Evolutionary conservation across 2,888 invertebrate genomes (phyloP).

Genomic region (Xiphydria camelus): DNA sequence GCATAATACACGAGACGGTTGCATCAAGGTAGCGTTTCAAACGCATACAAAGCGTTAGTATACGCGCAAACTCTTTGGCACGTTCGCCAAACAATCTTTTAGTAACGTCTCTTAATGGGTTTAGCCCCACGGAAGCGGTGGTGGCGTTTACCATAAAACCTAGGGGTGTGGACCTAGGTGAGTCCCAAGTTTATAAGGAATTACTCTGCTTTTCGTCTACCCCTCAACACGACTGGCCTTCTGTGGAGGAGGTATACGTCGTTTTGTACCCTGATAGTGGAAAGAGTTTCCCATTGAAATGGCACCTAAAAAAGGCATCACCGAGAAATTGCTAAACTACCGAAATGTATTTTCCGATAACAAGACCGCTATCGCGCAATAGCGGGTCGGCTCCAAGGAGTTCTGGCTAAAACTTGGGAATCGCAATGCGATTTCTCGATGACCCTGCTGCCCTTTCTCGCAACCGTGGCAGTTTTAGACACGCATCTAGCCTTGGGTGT

Average conservation of each 20-base stretch:
- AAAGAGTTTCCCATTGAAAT: conserved; percentile 7
- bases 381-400: too few relatives aligned
- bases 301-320: conserved; percentile 14
- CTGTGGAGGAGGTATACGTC: conserved; percentile 53
- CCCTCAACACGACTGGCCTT: conserved; percentile 54
- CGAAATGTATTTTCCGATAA: too few relatives aligned
- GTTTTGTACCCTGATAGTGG: conserved; percentile 29
- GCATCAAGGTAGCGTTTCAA: too few relatives aligned
- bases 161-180: conserved; percentile 54
- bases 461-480: not conserved
- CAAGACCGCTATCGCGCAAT: too few relatives aligned
- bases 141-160: conserved; percentile 56
- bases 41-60: not conserved
- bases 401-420: too few relatives aligned
- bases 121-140: conserved; percentile 53
- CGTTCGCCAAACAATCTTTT: not conserved
- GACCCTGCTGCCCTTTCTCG: conserved; percentile 8
- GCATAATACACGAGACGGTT: too few relatives aligned
- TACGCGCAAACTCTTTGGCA: not conserved
- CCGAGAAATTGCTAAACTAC: conserved; percentile 26
- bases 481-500: conserved; percentile 8
- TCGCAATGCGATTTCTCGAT: not conserved
- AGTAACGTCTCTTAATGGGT: conserved; percentile 40
- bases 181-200: conserved; percentile 56
- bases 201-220: conserved; percentile 56